These are phyloP conservation scores for Ophraella communa DNA, from an alignment of 2,888 invertebrate genomes.

Conservation along the genomic window DNA sequence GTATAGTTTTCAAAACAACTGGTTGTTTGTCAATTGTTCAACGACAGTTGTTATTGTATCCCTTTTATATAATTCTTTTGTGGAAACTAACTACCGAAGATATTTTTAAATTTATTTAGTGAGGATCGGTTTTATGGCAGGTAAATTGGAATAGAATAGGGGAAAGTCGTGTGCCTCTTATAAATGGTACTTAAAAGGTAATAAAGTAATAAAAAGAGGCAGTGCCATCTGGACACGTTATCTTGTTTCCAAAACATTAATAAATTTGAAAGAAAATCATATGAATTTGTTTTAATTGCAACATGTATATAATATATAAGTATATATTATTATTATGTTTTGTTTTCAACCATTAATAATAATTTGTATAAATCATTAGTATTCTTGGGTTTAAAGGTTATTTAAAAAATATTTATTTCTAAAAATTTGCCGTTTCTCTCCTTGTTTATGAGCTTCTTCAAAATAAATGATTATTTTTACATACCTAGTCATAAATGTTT, in stretches of 20 bases:
- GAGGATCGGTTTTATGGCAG: constrained; percentile 11
- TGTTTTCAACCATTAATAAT: too few relatives aligned
- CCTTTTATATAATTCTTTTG: constrained; percentile 20
- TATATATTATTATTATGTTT: too few relatives aligned
- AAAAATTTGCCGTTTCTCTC: too few relatives aligned
- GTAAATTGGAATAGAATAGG: constrained; percentile 8
- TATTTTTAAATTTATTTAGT: constrained; percentile 18
- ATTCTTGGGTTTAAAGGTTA: too few relatives aligned
- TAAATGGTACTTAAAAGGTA: neutral
- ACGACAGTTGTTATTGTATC: constrained; percentile 38
- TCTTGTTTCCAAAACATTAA: neutral
- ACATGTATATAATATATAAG: too few relatives aligned
- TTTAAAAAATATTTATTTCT: too few relatives aligned
- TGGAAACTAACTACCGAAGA: constrained; percentile 10
- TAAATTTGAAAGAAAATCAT: neutral
- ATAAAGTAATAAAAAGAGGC: neutral
- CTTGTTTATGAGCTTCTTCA: too few relatives aligned
- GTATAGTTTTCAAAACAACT: constrained; percentile 33
- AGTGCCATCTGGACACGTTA: neutral
- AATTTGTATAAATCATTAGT: too few relatives aligned
- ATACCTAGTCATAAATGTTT: too few relatives aligned
- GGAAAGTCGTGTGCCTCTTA: neutral
- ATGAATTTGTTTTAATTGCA: too few relatives aligned
- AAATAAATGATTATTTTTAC: too few relatives aligned
- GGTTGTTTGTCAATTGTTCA: constrained; percentile 34